These are phyloP conservation scores for Trogon surrucura DNA, from an alignment of 2,113 vertebrate species.

Conservation along the genomic window DNA sequence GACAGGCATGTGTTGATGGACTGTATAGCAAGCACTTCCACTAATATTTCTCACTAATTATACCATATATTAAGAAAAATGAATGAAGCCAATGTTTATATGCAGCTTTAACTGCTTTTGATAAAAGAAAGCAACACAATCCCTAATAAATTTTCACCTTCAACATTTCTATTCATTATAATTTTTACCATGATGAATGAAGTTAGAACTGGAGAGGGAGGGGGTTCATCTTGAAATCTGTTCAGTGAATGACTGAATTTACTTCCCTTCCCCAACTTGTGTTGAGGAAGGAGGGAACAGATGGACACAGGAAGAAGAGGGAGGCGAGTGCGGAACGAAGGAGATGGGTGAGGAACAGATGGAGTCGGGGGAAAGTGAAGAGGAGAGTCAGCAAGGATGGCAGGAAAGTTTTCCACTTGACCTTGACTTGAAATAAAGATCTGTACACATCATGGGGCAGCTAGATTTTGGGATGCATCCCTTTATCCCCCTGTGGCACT, in stretches of 20 bases:
- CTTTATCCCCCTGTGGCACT: background rate
- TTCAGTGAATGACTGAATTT: conserved; percentile 68
- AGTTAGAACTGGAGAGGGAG: conserved; percentile 51
- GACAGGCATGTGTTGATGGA: conserved; percentile 68
- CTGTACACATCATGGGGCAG: background rate
- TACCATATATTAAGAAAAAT: conserved; percentile 64
- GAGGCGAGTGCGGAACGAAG: conserved; percentile 57
- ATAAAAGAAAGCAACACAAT: conserved; percentile 60
- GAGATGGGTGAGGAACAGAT: conserved; percentile 62
- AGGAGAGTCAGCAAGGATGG: conserved; percentile 53
- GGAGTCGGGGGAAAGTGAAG: conserved; percentile 47
- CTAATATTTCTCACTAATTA: conserved; percentile 67
- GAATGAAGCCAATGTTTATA: conserved; percentile 67
- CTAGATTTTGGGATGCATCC: background rate
- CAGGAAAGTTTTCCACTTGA: conserved; percentile 61
- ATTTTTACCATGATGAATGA: conserved; percentile 68
- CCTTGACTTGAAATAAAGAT: conserved; percentile 44
- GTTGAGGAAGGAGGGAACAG: conserved; percentile 66
- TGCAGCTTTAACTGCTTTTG: conserved; percentile 60
- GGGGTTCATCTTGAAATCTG: conserved; percentile 67
- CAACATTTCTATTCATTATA: conserved; percentile 68
- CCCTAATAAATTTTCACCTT: conserved; percentile 67
- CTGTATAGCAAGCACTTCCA: conserved; percentile 59
- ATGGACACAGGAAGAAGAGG: conserved; percentile 71
- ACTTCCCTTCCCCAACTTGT: conserved; percentile 53